Evolutionary conservation across 2,888 invertebrate species (phyloP).

Genomic region (Lepidocyrtinus sp.): DNA sequence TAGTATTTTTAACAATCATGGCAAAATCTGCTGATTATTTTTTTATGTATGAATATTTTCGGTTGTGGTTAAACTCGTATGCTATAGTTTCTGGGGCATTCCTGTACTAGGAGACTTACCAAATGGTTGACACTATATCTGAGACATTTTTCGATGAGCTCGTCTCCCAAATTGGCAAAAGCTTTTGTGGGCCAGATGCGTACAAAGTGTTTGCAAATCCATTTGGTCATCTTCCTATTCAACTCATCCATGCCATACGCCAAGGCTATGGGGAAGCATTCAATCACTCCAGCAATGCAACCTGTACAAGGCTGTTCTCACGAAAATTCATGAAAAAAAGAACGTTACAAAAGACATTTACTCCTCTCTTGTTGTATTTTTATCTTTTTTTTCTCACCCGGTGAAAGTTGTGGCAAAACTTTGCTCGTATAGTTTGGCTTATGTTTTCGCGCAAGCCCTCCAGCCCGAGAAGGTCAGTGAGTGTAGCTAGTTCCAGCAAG

Average conservation of each 20-base stretch:
- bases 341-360: background rate
- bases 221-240: conserved; percentile 86
- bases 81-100: no score
- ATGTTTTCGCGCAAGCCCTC: conserved; percentile 95
- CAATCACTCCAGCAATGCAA: conserved; percentile 88
- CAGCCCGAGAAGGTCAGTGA: conserved; percentile 91
- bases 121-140: conserved; percentile 87
- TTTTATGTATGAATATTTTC: no score
- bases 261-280: conserved; percentile 88
- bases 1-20: no score
- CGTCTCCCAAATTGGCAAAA: conserved; percentile 88
- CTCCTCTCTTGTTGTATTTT: background rate
- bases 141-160: conserved; percentile 86
- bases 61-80: no score
- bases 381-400: conserved; percentile 76
- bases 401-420: conserved; percentile 96
- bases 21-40: no score
- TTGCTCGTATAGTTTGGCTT: conserved; percentile 86
- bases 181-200: conserved; percentile 93
- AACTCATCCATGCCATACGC: conserved; percentile 91
- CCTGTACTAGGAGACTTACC: conserved; percentile 75
- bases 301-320: conserved; percentile 82
- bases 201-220: conserved; percentile 88
- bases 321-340: background rate
- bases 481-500: conserved; percentile 87